Evolutionary conservation across 1,140 invertebrate species (phyloP), one percentile per base, ranked within the genome.

Genomic region (Oryzaephilus surinamensis): DNA sequence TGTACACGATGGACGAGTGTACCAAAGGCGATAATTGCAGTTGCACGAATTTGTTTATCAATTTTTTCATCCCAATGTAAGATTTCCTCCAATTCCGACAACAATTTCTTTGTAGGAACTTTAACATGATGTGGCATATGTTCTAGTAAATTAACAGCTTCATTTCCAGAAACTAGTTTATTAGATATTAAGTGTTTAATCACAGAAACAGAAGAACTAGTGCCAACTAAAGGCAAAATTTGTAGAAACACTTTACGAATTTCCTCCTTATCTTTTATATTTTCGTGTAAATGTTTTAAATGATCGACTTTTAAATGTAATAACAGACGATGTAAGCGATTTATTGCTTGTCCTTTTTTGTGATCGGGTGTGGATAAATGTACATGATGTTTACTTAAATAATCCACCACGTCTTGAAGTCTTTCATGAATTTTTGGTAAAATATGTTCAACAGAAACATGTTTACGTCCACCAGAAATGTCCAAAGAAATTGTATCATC

Each of bases 221-320:
- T 67, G n/a, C 68, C 68, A 11, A 64, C 52, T 10, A 62, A 41
- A 2, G 66, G 62, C 6, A 69, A 12, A 15, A 66, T 53, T 43
- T 54, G 40, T 4, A 66, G 38, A 31, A 66, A 69, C 4, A 67
- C 45, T 10, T 24, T 32, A 23, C 33, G 38, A 27, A 41, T 33
- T 15, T 55, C 34, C 20, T 52, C 16, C 28, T 64, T 27, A 13
- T 45, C 38, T 14, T 48, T 46, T 30, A 42, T 58, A 7, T 66
- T 39, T 24, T 54, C 24, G 33, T 42, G 57, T 5, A 67, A 41
- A 23, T 54, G 24, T 15, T 43, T 36, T 2, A 52, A 5, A 33
- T 12, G 66, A n/a, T n/a, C n/a, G n/a, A n/a, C n/a, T n/a, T n/a
- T 50, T 42, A 67, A 55, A 8, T 49, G 49, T 6, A 32, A 39